phyloP scores from a whole-genome alignment of 2,113 vertebrate genomes.

The Ranitomeya variabilis region DNA sequence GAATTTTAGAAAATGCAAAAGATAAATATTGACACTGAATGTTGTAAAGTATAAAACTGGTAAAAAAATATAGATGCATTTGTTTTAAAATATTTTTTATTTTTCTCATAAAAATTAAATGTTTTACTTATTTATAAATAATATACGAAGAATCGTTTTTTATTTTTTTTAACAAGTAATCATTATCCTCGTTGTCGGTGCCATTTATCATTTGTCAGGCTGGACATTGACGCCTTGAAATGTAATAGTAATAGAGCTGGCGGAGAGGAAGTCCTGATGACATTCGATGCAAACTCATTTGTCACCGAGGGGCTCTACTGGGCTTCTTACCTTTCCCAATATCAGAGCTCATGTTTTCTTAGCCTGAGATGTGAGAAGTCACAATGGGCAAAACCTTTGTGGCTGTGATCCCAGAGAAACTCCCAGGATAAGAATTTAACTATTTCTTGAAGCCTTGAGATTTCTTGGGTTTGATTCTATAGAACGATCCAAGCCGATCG shows the following conservation, averaged over 20 bases:
- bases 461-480: not conserved
- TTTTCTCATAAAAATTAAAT: not conserved
- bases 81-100: not conserved
- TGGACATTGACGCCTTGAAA: constrained; percentile 97
- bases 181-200: constrained; percentile 86
- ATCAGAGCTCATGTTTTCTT: constrained; percentile 79
- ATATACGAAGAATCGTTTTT: too few relatives aligned
- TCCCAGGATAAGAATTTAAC: constrained; percentile 69
- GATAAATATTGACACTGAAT: too few relatives aligned
- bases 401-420: constrained; percentile 69
- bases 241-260: constrained; percentile 96
- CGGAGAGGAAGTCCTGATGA: constrained; percentile 92
- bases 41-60: too few relatives aligned
- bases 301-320: constrained; percentile 80
- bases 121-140: too few relatives aligned
- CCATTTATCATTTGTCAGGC: constrained; percentile 97
- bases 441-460: constrained; percentile 51
- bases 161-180: constrained; percentile 63
- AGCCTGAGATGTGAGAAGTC: constrained; percentile 78
- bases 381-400: constrained; percentile 75
- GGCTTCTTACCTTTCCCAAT: constrained; percentile 78
- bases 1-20: too few relatives aligned
- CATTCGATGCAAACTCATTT: constrained; percentile 97
- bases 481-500: not conserved
- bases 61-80: not conserved